phyloP scores from a whole-genome alignment of 2,113 vertebrate genomes.

The Oncorhynchus clarkii region DNA sequence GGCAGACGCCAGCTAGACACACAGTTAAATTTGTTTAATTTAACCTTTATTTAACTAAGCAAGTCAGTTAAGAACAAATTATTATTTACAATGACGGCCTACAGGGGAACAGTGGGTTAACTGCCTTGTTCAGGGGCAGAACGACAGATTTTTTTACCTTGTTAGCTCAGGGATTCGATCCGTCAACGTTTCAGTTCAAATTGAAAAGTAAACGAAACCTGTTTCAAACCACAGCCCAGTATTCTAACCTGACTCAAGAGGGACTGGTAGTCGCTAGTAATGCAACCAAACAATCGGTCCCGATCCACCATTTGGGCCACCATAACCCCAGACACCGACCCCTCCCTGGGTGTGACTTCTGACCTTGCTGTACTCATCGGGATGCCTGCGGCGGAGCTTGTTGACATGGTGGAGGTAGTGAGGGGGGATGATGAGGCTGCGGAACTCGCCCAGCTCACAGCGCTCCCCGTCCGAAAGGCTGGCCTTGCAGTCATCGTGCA shows the following conservation, averaged over 20 bases:
- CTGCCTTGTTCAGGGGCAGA: too few species aligned
- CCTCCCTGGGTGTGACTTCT: background rate
- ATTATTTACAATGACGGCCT: too few species aligned
- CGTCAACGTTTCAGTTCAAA: background rate
- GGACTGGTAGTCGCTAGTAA: background rate
- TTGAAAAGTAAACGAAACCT: background rate
- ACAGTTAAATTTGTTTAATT: background rate
- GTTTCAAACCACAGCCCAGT: background rate
- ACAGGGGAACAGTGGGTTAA: too few species aligned
- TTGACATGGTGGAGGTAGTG: slow-evolving; percentile 84
- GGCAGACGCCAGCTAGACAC: slow-evolving; percentile 75
- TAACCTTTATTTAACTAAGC: too few species aligned
- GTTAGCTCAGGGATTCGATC: too few species aligned
- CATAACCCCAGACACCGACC: background rate
- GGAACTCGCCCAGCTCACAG: slow-evolving; percentile 92
- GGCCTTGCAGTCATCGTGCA: slow-evolving; percentile 90
- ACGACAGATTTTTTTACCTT: too few species aligned
- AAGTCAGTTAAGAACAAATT: too few species aligned
- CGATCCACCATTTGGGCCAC: too few species aligned
- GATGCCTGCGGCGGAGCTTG: slow-evolving; percentile 84
- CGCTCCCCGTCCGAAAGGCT: slow-evolving; percentile 64
- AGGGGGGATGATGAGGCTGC: slow-evolving; percentile 89
- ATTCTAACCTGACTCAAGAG: background rate
- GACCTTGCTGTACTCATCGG: slow-evolving; percentile 81
- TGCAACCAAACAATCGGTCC: background rate